Conservation (phyloP, 1,140 invertebrate species). For the Sitophilus oryzae region DNA sequence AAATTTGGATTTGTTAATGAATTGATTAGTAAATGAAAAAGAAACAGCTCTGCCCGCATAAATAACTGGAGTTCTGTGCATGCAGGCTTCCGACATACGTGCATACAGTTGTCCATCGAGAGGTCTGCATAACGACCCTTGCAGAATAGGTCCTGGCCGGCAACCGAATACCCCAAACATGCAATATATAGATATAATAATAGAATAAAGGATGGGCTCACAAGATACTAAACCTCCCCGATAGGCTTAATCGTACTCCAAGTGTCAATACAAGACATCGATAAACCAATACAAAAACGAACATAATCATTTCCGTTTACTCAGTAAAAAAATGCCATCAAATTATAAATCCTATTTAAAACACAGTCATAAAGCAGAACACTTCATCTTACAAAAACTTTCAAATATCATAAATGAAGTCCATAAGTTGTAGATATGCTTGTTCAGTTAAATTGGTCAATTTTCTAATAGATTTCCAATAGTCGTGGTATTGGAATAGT, state of each 20-base stretch:
- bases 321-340: too few species aligned
- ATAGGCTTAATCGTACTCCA: background rate
- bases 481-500: too few species aligned
- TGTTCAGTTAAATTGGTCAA: too few species aligned
- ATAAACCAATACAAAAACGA: too few species aligned
- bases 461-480: too few species aligned
- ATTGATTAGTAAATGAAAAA: too few species aligned
- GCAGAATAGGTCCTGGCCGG: conserved; percentile 45
- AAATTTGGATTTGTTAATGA: too few species aligned
- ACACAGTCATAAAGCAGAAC: too few species aligned
- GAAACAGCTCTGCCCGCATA: conserved; percentile 9
- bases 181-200: conserved; percentile 38
- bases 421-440: background rate
- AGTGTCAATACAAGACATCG: background rate
- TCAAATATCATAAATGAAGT: background rate
- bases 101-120: conserved; percentile 35
- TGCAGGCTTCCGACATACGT: conserved; percentile 38
- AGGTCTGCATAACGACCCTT: conserved; percentile 30
- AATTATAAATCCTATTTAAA: too few species aligned
- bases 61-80: conserved; percentile 20
- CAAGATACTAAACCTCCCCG: conserved; percentile 30
- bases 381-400: too few species aligned
- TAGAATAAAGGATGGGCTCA: conserved; percentile 35
- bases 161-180: conserved; percentile 44
- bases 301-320: too few species aligned